phyloP scores from a whole-genome alignment of 2,797 vertebrate genomes.

The Enteromius fasciolatus region DNA sequence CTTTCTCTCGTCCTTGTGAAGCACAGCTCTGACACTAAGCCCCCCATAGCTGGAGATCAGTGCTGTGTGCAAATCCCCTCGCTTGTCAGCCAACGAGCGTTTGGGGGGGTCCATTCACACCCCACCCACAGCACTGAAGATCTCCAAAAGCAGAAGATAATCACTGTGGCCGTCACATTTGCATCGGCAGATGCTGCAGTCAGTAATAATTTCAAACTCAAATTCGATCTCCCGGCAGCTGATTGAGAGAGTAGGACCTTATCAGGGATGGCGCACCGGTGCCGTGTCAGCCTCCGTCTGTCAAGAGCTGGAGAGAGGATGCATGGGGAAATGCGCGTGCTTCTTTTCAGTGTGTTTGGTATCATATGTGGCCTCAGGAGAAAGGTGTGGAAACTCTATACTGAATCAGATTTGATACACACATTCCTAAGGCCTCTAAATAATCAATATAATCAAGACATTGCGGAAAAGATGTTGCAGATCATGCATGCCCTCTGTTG shows the following conservation, averaged over 20 bases:
- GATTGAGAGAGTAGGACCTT: constrained; percentile 38
- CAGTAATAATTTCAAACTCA: constrained; percentile 57
- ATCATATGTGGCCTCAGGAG: constrained; percentile 17
- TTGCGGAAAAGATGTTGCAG: neutral
- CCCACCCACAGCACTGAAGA: constrained; percentile 23
- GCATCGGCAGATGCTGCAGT: constrained; percentile 55
- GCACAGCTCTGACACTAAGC: constrained; percentile 51
- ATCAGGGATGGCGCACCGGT: constrained; percentile 2
- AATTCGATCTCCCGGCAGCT: constrained; percentile 47
- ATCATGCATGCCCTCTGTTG: neutral
- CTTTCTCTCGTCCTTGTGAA: constrained; percentile 36
- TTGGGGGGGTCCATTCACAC: constrained; percentile 23
- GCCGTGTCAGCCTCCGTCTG: neutral
- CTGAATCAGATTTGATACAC: neutral
- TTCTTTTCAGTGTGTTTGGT: neutral
- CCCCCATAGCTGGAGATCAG: constrained; percentile 39
- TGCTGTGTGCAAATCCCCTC: constrained; percentile 44
- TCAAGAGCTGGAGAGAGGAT: constrained; percentile 14
- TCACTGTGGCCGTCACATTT: constrained; percentile 50
- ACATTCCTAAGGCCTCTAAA: neutral
- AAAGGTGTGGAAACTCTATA: neutral
- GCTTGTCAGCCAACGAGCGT: constrained; percentile 31
- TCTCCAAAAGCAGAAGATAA: constrained; percentile 47
- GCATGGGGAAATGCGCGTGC: constrained; percentile 13
- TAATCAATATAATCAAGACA: neutral